Conservation (phyloP, 64 coral and sea anemone species). For the Actinia tenebrosa region DNA sequence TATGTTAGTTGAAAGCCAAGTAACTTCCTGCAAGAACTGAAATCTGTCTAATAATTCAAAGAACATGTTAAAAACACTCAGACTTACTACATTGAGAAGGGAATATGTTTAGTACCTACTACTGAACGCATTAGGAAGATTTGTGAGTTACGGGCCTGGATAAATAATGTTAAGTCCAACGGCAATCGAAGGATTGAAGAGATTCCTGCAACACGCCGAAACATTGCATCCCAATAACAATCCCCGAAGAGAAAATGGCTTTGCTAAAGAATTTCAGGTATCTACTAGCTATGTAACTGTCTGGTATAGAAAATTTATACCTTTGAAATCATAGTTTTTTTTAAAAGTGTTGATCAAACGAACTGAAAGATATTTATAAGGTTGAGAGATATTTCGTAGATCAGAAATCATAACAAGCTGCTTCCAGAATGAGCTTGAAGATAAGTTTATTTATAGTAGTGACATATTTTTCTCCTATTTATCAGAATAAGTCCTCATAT, state of each 20-base stretch:
- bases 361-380: background rate
- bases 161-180: background rate
- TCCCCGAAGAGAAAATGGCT: conserved; percentile 44
- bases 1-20: too few species aligned
- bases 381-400: background rate
- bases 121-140: background rate
- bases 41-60: background rate
- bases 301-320: background rate
- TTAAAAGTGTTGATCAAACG: background rate
- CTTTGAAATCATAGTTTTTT: background rate
- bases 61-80: background rate
- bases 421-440: background rate
- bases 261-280: conserved; percentile 66
- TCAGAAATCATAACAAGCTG: background rate
- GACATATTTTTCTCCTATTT: background rate
- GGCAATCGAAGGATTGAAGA: conserved; percentile 25
- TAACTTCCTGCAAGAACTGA: conserved; percentile 6
- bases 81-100: background rate
- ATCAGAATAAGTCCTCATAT: background rate
- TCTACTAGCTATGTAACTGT: background rate
- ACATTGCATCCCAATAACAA: conserved; percentile 35
- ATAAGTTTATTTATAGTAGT: background rate
- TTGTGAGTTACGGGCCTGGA: too few species aligned
- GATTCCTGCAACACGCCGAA: conserved; percentile 35
- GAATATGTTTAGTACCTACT: background rate